Evolutionary conservation across 1,140 invertebrate genomes (phyloP).

Genomic region (Drosophila athabasca): DNA sequence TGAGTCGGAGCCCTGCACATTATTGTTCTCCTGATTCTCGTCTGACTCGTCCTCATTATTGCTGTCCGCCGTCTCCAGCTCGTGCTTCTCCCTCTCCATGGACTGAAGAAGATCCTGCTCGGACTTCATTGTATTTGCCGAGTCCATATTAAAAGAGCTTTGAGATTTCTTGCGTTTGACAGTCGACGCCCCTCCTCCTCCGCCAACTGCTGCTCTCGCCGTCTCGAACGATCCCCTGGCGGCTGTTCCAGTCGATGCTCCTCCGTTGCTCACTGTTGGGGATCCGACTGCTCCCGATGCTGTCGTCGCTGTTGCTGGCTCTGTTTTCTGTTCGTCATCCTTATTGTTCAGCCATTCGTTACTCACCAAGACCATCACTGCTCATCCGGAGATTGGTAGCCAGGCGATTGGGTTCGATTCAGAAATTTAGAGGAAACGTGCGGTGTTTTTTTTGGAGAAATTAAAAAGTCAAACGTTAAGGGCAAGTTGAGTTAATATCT

Average conservation of each 20-base stretch:
- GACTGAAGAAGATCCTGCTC: slow-evolving; percentile 43
- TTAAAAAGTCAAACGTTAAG: not conserved
- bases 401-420: not conserved
- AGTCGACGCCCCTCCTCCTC: slow-evolving; percentile 15
- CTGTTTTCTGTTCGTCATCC: slow-evolving; percentile 55
- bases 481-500: too few relatives aligned
- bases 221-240: slow-evolving; percentile 1
- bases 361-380: slow-evolving; percentile 72
- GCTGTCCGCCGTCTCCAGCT: slow-evolving; percentile 41
- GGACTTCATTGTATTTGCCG: slow-evolving; percentile 32
- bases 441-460: slow-evolving; percentile 3
- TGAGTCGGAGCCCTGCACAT: slow-evolving; percentile 50
- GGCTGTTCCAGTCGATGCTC: not conserved
- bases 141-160: slow-evolving; percentile 51
- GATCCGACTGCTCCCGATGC: slow-evolving; percentile 13
- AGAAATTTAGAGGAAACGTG: too few relatives aligned
- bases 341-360: slow-evolving; percentile 66
- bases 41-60: slow-evolving; percentile 42
- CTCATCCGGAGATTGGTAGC: slow-evolving; percentile 20
- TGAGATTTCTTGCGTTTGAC: slow-evolving; percentile 35
- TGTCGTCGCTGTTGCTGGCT: slow-evolving; percentile 6
- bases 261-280: slow-evolving; percentile 13
- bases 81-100: slow-evolving; percentile 53
- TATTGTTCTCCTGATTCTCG: slow-evolving; percentile 67
- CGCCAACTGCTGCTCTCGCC: slow-evolving; percentile 1